Conservation (phyloP, 2,888 invertebrate species). For the Synanthedon tipuliformis region DNA sequence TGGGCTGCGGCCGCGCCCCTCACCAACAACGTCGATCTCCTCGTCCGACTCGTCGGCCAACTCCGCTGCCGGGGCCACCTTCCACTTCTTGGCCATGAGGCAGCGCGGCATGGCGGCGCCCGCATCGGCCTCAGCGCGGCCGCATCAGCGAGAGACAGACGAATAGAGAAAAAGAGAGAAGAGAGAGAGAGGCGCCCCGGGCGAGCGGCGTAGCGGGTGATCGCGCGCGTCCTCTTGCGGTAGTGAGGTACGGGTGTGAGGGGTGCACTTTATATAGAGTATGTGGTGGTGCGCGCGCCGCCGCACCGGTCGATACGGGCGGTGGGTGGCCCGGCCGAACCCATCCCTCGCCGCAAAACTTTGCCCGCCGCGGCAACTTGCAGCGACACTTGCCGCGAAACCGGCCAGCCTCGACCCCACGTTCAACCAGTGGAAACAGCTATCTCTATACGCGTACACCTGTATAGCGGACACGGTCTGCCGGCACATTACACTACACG, state of each 20-base stretch:
- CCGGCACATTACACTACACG: not conserved
- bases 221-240: conserved; percentile 70
- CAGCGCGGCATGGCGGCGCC: conserved; percentile 89
- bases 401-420: conserved; percentile 15
- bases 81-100: conserved; percentile 97
- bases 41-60: conserved; percentile 76
- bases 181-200: conserved; percentile 68
- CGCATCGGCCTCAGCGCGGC: conserved; percentile 68
- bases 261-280: conserved; percentile 51
- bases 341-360: conserved; percentile 40
- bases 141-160: conserved; percentile 66
- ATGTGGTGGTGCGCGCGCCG: conserved; percentile 54
- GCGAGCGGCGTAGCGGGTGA: conserved; percentile 64
- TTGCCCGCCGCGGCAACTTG: conserved; percentile 44
- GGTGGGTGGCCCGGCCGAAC: conserved; percentile 17
- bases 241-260: conserved; percentile 59
- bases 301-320: conserved; percentile 50
- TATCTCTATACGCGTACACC: not conserved
- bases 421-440: conserved; percentile 51
- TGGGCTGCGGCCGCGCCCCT: conserved; percentile 73
- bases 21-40: conserved; percentile 90
- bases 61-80: conserved; percentile 74
- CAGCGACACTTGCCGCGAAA: conserved; percentile 39
- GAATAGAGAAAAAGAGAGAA: conserved; percentile 66
- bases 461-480: no score